Conservation (phyloP, 1,140 invertebrate species). For the Aphaenogaster rudis region DNA sequence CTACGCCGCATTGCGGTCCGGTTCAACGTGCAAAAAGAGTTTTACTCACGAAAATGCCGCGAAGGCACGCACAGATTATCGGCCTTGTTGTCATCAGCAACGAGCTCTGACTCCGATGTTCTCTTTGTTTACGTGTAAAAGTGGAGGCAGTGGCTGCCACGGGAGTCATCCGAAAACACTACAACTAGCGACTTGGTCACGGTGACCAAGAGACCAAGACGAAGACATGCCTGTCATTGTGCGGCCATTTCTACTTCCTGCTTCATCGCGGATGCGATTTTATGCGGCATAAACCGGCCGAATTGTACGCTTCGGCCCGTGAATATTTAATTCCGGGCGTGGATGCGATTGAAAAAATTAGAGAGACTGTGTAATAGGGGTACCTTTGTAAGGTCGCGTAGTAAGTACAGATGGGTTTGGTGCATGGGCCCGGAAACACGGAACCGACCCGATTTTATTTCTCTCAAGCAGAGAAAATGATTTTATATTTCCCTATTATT, state of each 20-base stretch:
- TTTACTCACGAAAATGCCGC: not conserved
- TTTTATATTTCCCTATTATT: slow-evolving; percentile 61
- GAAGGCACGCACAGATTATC: slow-evolving; percentile 38
- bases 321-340: slow-evolving; percentile 42
- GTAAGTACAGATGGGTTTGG: slow-evolving; percentile 85
- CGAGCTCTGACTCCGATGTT: slow-evolving; percentile 81
- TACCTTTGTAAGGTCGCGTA: slow-evolving; percentile 80
- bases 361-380: slow-evolving; percentile 80
- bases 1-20: not conserved
- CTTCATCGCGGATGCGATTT: slow-evolving; percentile 71
- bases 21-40: not conserved
- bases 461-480: slow-evolving; percentile 70
- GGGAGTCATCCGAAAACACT: slow-evolving; percentile 86
- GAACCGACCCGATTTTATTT: slow-evolving; percentile 66
- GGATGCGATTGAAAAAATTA: slow-evolving; percentile 69
- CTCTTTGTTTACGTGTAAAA: slow-evolving; percentile 83
- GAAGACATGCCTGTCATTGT: slow-evolving; percentile 68
- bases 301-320: slow-evolving; percentile 60
- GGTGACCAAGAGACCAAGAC: slow-evolving; percentile 77
- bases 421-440: slow-evolving; percentile 82
- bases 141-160: slow-evolving; percentile 86
- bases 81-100: slow-evolving; percentile 62
- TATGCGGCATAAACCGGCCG: slow-evolving; percentile 63
- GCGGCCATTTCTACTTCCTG: slow-evolving; percentile 69
- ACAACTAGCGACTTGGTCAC: slow-evolving; percentile 77